Base-by-base conservation (phyloP, 1,140 invertebrate species). In the Oryctes rhinoceros region DNA sequence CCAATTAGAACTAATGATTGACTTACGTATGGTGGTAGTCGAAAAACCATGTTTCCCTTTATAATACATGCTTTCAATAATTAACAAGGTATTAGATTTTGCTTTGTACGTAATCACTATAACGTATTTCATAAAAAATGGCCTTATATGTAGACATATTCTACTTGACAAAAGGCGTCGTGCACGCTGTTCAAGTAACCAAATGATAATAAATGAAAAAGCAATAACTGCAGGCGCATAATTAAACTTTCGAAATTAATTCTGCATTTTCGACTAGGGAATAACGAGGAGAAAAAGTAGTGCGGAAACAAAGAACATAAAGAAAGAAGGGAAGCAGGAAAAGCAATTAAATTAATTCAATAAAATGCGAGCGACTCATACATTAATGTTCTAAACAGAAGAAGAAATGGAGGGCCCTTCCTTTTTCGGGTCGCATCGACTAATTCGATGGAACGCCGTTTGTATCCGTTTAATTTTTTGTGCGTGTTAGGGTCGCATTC, bases 401-500 rank as follows among this genome's bases (percentile, higher is more conserved):
- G 47, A 76, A 62, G 24, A 74, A 53, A 49, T 18, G 75, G 24
- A 53, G 39, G 35, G 44, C 79, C 79, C 79, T 76, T 76, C 79
- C 49, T 76, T 80, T 71, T 71, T 80, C 49, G 37, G 74, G 71
- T 80, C 65, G 65, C 48, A 71, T 80, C 79, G 65, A 80, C 79
- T 80, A 80, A 80, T 80, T 80, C 79, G 79, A 80, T 74, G 74
- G 79, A 80, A 80, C 79, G 79, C 35, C 79, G 79, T 80, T 80
- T 80, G 79, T 80, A 71, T 71, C 65, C 65, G 65, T 71, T 71
- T 71, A 71, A 71, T 71, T 74, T 80, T 80, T 80, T 80, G 74
- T 80, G 81, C 79, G 80, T 80, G 80, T 77, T 44, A 79, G 80
- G 82, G 80, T 79, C 78, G 80, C 81, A 82, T 84, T 84, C 82